These are phyloP conservation scores for Microtus oregoni DNA, from an alignment of 2,113 vertebrate genomes.

Conservation along the genomic window DNA sequence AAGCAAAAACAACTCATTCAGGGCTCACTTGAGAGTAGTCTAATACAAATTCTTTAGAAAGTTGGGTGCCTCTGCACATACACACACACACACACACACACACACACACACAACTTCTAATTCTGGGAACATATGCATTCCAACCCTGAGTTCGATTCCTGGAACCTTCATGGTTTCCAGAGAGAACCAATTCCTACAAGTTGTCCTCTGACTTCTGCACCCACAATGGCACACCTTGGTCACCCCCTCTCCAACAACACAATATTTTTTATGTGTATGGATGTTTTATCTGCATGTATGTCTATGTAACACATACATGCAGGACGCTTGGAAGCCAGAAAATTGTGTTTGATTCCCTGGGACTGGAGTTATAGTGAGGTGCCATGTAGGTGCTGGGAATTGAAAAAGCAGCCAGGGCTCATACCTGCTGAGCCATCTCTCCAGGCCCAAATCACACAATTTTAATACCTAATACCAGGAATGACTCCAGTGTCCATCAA, in stretches of 20 bases:
- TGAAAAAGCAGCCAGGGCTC: no score
- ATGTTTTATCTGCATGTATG: no score
- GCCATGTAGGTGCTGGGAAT: no score
- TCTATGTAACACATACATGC: neutral
- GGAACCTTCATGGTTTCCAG: neutral
- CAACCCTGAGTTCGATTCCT: neutral
- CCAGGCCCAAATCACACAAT: neutral
- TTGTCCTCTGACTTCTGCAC: neutral
- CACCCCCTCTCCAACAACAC: neutral
- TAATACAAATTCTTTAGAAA: conserved; percentile 9
- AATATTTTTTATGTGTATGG: neutral
- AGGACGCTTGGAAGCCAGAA: neutral
- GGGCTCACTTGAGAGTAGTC: neutral
- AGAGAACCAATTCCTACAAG: neutral
- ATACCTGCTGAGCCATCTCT: no score
- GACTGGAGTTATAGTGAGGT: neutral
- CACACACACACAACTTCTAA: neutral
- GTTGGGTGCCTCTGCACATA: neutral
- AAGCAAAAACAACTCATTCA: neutral
- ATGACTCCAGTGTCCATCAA: neutral
- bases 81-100: neutral
- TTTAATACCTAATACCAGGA: neutral
- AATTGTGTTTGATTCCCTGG: neutral
- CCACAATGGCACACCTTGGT: neutral
- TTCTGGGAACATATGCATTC: neutral